Conservation (phyloP, 2,797 vertebrate genomes). For the Peromyscus attwateri region DNA sequence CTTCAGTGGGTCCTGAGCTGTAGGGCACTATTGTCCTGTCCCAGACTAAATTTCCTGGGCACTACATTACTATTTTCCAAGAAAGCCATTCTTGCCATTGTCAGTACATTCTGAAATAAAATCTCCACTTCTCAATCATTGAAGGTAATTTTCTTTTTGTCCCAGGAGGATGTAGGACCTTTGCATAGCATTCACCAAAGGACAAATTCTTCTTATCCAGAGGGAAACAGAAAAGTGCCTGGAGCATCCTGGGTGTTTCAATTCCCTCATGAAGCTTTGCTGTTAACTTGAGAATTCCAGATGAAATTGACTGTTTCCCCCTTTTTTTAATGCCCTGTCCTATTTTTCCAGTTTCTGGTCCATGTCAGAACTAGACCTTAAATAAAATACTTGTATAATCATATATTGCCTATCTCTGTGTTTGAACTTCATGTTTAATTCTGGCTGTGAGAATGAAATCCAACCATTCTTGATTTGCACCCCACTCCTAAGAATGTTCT, state of each 20-base stretch:
- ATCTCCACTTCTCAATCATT: conserved; percentile 11
- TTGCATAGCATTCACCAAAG: not conserved
- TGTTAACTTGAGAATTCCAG: conserved; percentile 36
- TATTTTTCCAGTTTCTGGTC: not conserved
- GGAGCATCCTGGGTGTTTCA: not conserved
- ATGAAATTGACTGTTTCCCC: not conserved
- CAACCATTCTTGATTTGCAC: not conserved
- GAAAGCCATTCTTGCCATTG: not conserved
- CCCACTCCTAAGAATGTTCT: not conserved
- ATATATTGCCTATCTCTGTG: not conserved
- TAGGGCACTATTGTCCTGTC: not conserved
- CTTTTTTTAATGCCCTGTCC: not conserved
- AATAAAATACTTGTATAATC: not conserved
- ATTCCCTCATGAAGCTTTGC: conserved; percentile 55
- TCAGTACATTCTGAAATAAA: conserved; percentile 39
- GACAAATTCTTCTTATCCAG: not conserved
- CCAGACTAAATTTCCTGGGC: conserved; percentile 1
- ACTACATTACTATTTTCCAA: not conserved
- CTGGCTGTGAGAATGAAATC: conserved; percentile 10
- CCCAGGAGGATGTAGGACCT: not conserved
- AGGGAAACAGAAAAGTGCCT: not conserved
- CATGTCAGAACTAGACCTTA: not conserved
- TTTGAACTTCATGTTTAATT: conserved; percentile 13
- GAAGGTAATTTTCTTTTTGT: conserved; percentile 25
- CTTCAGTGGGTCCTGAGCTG: not conserved